Evolutionary conservation across 2,797 vertebrate genomes (phyloP).

Genomic region (Coluber constrictor): DNA sequence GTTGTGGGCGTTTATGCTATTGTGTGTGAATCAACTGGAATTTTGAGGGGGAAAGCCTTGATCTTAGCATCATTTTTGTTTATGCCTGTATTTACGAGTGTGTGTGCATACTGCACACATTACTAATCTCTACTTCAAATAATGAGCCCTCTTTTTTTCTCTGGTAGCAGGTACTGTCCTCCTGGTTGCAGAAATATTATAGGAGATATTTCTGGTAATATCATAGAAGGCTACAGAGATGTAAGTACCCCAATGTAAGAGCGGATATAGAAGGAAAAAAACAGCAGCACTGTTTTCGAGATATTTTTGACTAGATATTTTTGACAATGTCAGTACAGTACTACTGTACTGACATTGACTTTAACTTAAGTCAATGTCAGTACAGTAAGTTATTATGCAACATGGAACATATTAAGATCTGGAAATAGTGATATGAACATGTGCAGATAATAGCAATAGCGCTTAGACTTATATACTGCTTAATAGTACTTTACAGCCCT

Average conservation of each 20-base stretch:
- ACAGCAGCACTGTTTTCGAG: neutral
- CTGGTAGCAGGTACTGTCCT: constrained; percentile 82
- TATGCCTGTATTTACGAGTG: neutral
- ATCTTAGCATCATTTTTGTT: neutral
- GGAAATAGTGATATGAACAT: neutral
- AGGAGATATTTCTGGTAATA: constrained; percentile 81
- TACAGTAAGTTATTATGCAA: neutral
- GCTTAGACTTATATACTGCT: too few relatives aligned
- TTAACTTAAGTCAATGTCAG: neutral
- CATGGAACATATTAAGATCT: neutral
- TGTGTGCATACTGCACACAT: neutral
- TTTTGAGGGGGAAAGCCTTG: neutral
- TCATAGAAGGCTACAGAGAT: constrained; percentile 81
- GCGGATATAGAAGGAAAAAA: neutral
- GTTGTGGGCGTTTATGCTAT: constrained; percentile 14
- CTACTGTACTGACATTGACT: too few relatives aligned
- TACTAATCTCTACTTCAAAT: constrained; percentile 4
- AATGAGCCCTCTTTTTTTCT: constrained; percentile 34
- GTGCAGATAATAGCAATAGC: neutral
- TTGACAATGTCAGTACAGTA: too few relatives aligned
- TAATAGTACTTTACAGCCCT: too few relatives aligned
- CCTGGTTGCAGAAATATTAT: constrained; percentile 80
- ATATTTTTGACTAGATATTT: neutral
- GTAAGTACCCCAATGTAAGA: constrained; percentile 72
- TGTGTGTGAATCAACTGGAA: neutral